Evolutionary conservation across 1,140 invertebrate genomes (phyloP), one percentile per base, ranked within the genome.

Genomic region (Meloidogyne floridensis): DNA sequence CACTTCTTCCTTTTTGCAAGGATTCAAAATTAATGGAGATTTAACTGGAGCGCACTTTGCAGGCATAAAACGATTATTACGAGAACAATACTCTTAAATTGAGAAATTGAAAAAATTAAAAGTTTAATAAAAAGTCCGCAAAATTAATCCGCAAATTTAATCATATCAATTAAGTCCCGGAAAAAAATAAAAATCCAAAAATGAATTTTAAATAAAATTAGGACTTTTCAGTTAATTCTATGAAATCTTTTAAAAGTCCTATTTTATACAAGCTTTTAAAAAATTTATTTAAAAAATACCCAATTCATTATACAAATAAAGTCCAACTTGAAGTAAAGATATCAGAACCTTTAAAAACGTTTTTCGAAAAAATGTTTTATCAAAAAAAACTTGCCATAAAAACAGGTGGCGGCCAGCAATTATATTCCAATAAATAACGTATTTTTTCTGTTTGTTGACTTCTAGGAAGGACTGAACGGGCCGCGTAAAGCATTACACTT

Each of bases 1-100:
- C 0, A 93, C 93, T 91, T 99, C 93, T 77, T 94, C 93, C 82
- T 96, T 93, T 13, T 47, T 65, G 6, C 83, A 53, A 43, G 84
- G 84, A 79, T 84, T 84, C 7, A 85, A 53, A 51, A 84, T 84
- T 32, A 84, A 74, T 86, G 91, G 89, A 72, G 90, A 91, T 47
- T 81, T 54, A 11, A 74, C 47, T n/a, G 85, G 85, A n/a, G 72
- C 81, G 13, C 85, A 86, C 5, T 80, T 85, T 18, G 71, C 72
- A 13, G 82, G n/a, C 53, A 71, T 53, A 70, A 87, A 80, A 20
- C 70, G 56, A 11, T 18, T 77, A 32, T 65, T 71, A n/a, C 43
- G 20, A 42, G 65, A 43, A 51, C 77, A 79, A 79, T 79, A 79
- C 11, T 87, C 70, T 65, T 2, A n/a, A n/a, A 65, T 47, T 47